These are phyloP conservation scores for Ectemnius continuus DNA, from an alignment of 2,888 invertebrate genomes.

Conservation along the genomic window DNA sequence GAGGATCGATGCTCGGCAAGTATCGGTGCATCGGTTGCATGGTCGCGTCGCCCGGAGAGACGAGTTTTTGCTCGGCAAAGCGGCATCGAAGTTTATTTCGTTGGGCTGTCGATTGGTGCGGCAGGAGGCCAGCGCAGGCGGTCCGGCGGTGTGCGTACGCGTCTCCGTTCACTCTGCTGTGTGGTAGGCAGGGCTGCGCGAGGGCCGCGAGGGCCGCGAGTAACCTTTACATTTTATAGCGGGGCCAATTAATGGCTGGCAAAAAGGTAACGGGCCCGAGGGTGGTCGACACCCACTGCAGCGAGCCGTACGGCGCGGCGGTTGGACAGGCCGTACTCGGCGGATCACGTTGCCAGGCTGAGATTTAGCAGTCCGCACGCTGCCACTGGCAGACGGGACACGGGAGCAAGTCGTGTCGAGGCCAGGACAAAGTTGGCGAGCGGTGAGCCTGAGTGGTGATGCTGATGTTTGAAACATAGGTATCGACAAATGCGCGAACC, in stretches of 20 bases:
- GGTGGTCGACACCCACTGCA: slow-evolving; percentile 72
- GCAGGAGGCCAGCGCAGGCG: slow-evolving; percentile 48
- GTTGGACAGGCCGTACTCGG: slow-evolving; percentile 11
- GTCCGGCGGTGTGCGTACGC: slow-evolving; percentile 32
- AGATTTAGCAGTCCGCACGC: slow-evolving; percentile 3
- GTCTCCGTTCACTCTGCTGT: slow-evolving; percentile 13
- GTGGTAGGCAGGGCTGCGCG: slow-evolving; percentile 25
- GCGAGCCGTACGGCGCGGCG: too few relatives aligned
- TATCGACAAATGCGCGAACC: background rate
- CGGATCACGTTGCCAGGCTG: slow-evolving; percentile 5
- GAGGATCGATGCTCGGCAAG: slow-evolving; percentile 61
- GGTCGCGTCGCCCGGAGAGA: slow-evolving; percentile 56
- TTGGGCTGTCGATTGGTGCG: slow-evolving; percentile 60
- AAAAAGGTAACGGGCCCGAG: slow-evolving; percentile 71
- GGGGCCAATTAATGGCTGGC: slow-evolving; percentile 74
- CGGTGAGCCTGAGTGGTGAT: too few relatives aligned
- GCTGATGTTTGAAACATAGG: slow-evolving; percentile 5
- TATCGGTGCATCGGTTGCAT: slow-evolving; percentile 31
- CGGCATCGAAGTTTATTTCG: slow-evolving; percentile 70
- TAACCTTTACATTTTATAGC: slow-evolving; percentile 71
- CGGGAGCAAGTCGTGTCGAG: too few relatives aligned
- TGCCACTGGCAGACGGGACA: background rate
- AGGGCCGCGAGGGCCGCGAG: slow-evolving; percentile 41
- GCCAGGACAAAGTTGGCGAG: too few relatives aligned
- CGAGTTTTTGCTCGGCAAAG: slow-evolving; percentile 73